Conservation (phyloP, 2,888 invertebrate species). For the Lottia gigantea region DNA sequence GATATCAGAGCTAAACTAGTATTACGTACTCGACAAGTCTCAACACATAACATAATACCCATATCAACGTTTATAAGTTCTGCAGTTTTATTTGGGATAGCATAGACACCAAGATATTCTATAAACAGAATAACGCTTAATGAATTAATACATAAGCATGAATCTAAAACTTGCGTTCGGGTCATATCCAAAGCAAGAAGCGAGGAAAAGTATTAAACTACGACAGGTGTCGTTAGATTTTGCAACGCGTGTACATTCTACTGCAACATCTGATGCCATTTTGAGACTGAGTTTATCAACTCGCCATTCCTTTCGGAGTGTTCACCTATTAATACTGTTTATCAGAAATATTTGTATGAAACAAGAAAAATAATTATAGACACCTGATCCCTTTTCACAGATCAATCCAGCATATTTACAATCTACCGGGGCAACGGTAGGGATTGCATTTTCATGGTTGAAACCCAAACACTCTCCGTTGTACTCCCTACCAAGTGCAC, state of each 20-base stretch:
- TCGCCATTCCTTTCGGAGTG: no score
- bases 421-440: not conserved
- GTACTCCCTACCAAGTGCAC: not conserved
- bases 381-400: not conserved
- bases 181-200: no score
- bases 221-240: no score
- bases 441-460: not conserved
- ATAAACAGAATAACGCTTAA: not conserved
- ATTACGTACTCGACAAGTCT: not conserved
- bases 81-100: not conserved
- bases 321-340: no score
- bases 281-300: no score
- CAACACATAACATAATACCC: not conserved
- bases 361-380: no score
- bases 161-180: no score
- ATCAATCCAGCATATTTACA: not conserved
- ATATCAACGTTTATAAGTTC: not conserved
- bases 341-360: no score
- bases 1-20: not conserved
- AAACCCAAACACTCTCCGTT: not conserved
- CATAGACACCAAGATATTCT: not conserved
- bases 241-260: no score
- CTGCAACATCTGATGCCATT: no score
- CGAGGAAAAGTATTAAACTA: no score
- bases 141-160: not conserved